Conservation (phyloP, 2,797 vertebrate species). For the Melanotaenia pygmaea region DNA sequence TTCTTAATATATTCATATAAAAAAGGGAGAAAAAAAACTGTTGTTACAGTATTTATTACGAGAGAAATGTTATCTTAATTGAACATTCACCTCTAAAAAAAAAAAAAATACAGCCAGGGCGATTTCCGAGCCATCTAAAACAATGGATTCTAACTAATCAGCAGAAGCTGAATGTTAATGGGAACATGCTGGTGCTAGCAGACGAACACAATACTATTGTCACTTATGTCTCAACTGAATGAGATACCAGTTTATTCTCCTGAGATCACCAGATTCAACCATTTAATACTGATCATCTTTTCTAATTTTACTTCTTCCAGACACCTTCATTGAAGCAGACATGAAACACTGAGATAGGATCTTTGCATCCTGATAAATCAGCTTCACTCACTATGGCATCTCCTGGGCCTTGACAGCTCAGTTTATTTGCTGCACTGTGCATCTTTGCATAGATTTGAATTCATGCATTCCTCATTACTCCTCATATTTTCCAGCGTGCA, state of each 20-base stretch:
- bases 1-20: constrained; percentile 54
- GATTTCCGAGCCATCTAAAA: constrained; percentile 62
- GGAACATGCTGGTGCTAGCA: constrained; percentile 43
- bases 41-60: constrained; percentile 53
- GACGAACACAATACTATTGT: constrained; percentile 55
- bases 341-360: constrained; percentile 38
- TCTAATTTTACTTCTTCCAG: neutral
- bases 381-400: constrained; percentile 28
- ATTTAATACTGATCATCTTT: constrained; percentile 5
- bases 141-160: constrained; percentile 69
- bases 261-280: constrained; percentile 13
- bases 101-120: constrained; percentile 57
- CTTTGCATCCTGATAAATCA: constrained; percentile 51
- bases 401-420: constrained; percentile 43
- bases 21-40: constrained; percentile 17
- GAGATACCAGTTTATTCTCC: constrained; percentile 3
- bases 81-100: constrained; percentile 76
- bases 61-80: constrained; percentile 74
- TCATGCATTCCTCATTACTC: constrained; percentile 73
- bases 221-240: constrained; percentile 30
- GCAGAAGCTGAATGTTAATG: constrained; percentile 63
- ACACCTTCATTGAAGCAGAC: neutral
- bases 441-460: constrained; percentile 79
- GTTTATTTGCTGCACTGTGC: constrained; percentile 65
- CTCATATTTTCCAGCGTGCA: constrained; percentile 53